Evolutionary conservation across 2,888 invertebrate species (phyloP).

Genomic region (Tricholauxania praeusta): DNA sequence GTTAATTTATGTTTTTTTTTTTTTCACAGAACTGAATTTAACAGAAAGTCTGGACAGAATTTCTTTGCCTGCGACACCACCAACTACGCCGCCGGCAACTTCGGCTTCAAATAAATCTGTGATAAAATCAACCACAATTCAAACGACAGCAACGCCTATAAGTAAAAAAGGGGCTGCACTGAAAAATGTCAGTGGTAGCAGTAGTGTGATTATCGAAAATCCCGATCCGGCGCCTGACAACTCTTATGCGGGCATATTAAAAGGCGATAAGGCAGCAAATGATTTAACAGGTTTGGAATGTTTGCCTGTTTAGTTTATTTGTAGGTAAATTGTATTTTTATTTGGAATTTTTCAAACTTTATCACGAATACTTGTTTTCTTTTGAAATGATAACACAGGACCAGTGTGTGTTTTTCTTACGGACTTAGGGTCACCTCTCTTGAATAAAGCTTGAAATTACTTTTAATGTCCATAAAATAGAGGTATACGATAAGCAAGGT

Average conservation of each 20-base stretch:
- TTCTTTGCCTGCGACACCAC: conserved; percentile 52
- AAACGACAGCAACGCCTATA: conserved; percentile 36
- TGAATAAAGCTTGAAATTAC: too few species aligned
- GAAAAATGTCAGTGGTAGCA: conserved; percentile 49
- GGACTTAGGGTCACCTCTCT: too few species aligned
- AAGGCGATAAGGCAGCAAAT: conserved; percentile 81
- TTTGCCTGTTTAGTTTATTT: too few species aligned
- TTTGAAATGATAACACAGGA: too few species aligned
- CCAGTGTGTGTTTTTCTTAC: too few species aligned
- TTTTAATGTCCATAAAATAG: too few species aligned
- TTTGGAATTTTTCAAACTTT: too few species aligned
- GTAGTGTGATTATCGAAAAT: conserved; percentile 61
- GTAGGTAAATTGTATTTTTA: too few species aligned
- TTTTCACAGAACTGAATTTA: conserved; percentile 56
- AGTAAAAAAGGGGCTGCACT: conserved; percentile 18
- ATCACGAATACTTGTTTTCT: too few species aligned
- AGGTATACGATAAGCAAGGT: too few species aligned
- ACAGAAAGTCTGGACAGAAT: conserved; percentile 57
- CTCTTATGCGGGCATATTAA: conserved; percentile 90
- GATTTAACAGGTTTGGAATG: conserved; percentile 81
- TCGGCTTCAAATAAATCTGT: background rate
- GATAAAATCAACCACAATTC: conserved; percentile 5
- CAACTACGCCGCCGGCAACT: conserved; percentile 39
- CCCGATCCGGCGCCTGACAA: conserved; percentile 60
- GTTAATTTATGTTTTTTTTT: background rate